Conservation (phyloP, 2,888 invertebrate genomes). For the Aspidiotus destructor region DNA sequence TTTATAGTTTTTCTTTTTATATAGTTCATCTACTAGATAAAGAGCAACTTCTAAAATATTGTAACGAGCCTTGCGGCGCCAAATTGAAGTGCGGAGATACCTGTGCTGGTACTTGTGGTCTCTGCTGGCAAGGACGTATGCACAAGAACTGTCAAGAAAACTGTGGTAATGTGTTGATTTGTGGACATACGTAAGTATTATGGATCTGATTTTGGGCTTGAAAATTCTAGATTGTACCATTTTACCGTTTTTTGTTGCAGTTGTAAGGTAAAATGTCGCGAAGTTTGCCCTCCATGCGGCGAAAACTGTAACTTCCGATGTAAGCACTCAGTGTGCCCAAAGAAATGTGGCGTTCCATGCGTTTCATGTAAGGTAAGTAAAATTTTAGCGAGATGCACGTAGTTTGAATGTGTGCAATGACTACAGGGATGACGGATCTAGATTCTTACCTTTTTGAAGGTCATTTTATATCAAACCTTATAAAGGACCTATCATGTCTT, state of each 20-base stretch:
- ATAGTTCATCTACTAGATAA: no score
- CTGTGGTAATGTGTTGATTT: conserved; percentile 51
- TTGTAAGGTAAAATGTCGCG: conserved; percentile 44
- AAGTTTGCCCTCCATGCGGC: conserved; percentile 51
- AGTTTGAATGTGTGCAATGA: neutral
- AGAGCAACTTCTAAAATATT: conserved; percentile 41
- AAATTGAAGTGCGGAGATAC: conserved; percentile 46
- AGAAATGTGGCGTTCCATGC: conserved; percentile 44
- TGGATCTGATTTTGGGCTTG: neutral
- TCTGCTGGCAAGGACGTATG: conserved; percentile 51
- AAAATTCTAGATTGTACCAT: neutral
- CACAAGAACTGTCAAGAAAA: conserved; percentile 50
- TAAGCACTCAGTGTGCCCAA: conserved; percentile 47
- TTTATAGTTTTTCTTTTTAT: no score
- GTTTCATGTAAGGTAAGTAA: conserved; percentile 40
- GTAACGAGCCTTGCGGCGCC: conserved; percentile 44
- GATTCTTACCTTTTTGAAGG: neutral
- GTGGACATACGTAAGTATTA: conserved; percentile 50
- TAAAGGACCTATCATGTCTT: no score
- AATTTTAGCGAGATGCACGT: neutral
- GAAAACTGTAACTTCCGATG: conserved; percentile 47
- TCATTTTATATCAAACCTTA: no score
- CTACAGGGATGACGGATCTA: neutral
- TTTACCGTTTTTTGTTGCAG: conserved; percentile 45
- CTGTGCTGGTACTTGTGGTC: conserved; percentile 49